Conservation (phyloP, 92 coral and sea anemone species). For the Epizoanthus illoricatus region DNA sequence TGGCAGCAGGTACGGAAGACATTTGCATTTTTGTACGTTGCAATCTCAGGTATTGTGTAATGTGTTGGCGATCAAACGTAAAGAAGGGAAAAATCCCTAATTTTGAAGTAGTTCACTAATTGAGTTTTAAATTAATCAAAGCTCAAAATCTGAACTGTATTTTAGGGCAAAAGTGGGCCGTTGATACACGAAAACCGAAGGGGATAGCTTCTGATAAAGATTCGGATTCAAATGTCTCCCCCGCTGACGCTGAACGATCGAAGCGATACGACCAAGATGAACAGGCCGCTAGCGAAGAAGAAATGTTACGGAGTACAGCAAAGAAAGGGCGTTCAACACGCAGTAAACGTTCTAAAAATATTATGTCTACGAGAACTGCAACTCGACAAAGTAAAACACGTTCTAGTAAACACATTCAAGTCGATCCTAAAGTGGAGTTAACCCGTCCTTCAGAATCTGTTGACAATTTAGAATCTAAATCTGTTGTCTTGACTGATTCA, state of each 20-base stretch:
- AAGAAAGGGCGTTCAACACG: background rate
- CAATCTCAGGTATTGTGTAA: background rate
- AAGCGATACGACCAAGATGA: background rate
- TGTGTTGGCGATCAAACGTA: background rate
- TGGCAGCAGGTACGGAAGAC: conserved; percentile 24
- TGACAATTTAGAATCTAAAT: background rate
- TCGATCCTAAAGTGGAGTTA: background rate
- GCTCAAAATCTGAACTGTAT: background rate
- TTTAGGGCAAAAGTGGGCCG: conserved; percentile 25
- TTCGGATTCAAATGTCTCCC: background rate
- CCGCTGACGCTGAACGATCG: background rate
- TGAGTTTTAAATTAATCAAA: background rate
- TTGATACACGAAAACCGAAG: conserved; percentile 21
- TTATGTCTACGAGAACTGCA: background rate
- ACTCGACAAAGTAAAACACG: conserved; percentile 14
- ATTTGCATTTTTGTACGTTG: conserved; percentile 8
- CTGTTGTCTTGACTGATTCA: background rate
- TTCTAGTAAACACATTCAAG: background rate
- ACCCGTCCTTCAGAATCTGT: background rate
- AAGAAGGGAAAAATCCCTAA: conserved; percentile 23
- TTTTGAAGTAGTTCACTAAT: background rate
- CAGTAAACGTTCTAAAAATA: background rate
- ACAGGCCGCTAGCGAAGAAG: background rate
- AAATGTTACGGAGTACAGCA: background rate
- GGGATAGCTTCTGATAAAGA: conserved; percentile 30